A percentile compares a stretch with the other conserved stretches of the same genome.
phyloP scores from a whole-genome alignment of 2,888 invertebrate genomes.

The Eugnorisma glareosa region DNA sequence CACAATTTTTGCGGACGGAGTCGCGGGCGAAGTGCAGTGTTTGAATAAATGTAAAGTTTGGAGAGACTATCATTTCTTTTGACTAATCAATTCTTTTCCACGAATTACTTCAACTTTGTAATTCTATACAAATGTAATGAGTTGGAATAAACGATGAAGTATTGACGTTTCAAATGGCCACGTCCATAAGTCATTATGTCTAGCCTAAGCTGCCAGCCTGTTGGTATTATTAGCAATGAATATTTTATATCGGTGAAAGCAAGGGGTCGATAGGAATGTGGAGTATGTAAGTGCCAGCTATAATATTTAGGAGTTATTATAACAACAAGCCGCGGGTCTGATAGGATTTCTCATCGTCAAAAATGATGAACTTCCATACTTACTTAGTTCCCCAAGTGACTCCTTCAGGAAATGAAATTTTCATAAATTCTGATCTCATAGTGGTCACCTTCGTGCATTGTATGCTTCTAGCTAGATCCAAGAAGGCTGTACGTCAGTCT shows the following conservation, averaged over 20 bases:
- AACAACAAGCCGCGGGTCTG: background rate
- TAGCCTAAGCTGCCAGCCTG: background rate
- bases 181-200: slow-evolving; percentile 7
- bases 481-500: too few species aligned
- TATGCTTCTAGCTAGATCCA: too few species aligned
- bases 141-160: slow-evolving; percentile 29
- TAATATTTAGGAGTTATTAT: background rate
- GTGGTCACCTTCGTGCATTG: too few species aligned
- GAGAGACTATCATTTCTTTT: background rate
- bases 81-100: background rate
- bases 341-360: background rate
- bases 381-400: background rate
- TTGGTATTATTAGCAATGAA: slow-evolving; percentile 2
- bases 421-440: too few species aligned
- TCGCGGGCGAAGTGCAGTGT: too few species aligned
- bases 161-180: slow-evolving; percentile 27
- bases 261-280: background rate
- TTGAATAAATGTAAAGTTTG: background rate
- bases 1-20: too few species aligned
- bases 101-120: background rate
- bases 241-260: slow-evolving; percentile 15
- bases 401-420: background rate
- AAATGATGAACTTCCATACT: background rate
- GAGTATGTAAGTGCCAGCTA: background rate
- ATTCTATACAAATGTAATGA: slow-evolving; percentile 9